Percentiles rank a stretch among this genome's conserved stretches.
Conservation (phyloP, 2,888 invertebrate species). For the Anodontia alba region DNA sequence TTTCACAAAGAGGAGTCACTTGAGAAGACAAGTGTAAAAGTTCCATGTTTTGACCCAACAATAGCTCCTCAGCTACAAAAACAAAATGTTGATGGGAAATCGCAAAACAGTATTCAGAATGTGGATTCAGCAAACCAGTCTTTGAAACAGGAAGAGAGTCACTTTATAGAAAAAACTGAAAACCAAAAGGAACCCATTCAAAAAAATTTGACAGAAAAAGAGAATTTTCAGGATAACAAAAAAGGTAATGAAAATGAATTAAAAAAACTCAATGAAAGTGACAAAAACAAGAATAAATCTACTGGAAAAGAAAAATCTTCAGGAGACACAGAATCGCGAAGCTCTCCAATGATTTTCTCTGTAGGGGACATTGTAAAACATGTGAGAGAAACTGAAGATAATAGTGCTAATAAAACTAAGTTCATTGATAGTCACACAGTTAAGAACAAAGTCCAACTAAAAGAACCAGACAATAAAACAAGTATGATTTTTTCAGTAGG, state of each 20-base stretch:
- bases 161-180: neutral
- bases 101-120: neutral
- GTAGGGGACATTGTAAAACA: neutral
- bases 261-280: neutral
- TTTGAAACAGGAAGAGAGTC: neutral
- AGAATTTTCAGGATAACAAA: neutral
- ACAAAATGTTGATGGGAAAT: neutral
- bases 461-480: too few relatives aligned
- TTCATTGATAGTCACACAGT: neutral
- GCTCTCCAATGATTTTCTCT: neutral
- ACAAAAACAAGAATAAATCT: too few relatives aligned
- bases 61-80: neutral
- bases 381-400: neutral
- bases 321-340: too few relatives aligned
- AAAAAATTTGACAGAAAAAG: neutral
- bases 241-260: neutral
- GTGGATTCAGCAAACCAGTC: neutral
- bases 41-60: constrained; percentile 20
- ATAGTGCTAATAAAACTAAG: neutral
- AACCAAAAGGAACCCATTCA: neutral
- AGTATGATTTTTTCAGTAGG: neutral
- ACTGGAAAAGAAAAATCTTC: too few relatives aligned
- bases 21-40: neutral
- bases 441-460: too few relatives aligned
- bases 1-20: neutral